phyloP scores from a whole-genome alignment of 2,888 invertebrate species.

The Leucozona laternaria region DNA sequence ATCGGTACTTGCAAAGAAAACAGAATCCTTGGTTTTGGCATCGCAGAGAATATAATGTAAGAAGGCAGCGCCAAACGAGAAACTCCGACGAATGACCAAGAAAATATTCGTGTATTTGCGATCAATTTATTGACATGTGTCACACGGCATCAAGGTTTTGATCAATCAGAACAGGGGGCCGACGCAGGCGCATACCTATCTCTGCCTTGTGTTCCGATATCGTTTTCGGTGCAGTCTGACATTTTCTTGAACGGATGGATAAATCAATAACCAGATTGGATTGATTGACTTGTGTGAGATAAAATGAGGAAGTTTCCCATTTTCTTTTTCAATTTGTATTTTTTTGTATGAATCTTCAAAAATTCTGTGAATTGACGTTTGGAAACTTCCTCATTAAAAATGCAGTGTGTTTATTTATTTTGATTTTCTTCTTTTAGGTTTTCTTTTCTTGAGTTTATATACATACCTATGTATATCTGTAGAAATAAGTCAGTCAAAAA shows the following conservation, averaged over 20 bases:
- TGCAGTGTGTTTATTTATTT: neutral
- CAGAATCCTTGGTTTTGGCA: neutral
- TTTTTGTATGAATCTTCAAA: neutral
- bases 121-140: slow-evolving; percentile 76
- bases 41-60: neutral
- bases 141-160: slow-evolving; percentile 72
- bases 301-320: slow-evolving; percentile 29
- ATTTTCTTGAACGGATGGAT: slow-evolving; percentile 51
- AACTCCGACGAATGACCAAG: slow-evolving; percentile 41
- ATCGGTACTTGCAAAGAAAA: slow-evolving; percentile 16
- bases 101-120: slow-evolving; percentile 71
- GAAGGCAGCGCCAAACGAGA: neutral
- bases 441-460: neutral
- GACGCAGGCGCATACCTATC: slow-evolving; percentile 50
- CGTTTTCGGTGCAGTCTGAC: slow-evolving; percentile 44
- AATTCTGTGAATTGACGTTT: neutral
- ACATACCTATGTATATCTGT: neutral
- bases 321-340: neutral
- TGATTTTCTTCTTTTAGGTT: neutral
- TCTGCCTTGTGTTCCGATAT: slow-evolving; percentile 59
- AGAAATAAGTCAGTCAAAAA: neutral
- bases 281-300: slow-evolving; percentile 72
- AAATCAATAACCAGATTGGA: slow-evolving; percentile 72
- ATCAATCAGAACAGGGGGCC: slow-evolving; percentile 63
- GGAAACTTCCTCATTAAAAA: neutral